These are phyloP conservation scores for Gadopsis marmoratus DNA, from an alignment of 2,797 vertebrate species.

Conservation along the genomic window DNA sequence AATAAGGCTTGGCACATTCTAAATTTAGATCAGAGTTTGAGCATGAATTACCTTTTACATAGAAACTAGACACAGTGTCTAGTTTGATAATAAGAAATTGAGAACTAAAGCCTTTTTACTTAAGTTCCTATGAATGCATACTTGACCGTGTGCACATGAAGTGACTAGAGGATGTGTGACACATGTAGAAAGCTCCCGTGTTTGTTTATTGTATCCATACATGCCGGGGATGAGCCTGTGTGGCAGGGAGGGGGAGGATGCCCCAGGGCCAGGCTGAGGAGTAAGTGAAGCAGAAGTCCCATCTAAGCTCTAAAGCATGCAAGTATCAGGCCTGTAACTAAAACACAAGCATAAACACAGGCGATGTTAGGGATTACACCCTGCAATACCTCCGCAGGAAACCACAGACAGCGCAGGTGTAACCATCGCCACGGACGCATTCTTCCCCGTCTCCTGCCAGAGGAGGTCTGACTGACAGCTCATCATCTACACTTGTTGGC, in stretches of 20 bases:
- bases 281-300: slow-evolving; percentile 69
- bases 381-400: slow-evolving; percentile 69
- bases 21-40: slow-evolving; percentile 57
- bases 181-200: slow-evolving; percentile 20
- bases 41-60: slow-evolving; percentile 23
- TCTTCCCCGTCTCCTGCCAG: slow-evolving; percentile 50
- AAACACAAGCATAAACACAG: slow-evolving; percentile 83
- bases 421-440: slow-evolving; percentile 61
- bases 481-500: slow-evolving; percentile 56
- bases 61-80: slow-evolving; percentile 21
- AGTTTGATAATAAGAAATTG: neutral
- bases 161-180: slow-evolving; percentile 18
- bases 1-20: slow-evolving; percentile 33
- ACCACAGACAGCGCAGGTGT: slow-evolving; percentile 73
- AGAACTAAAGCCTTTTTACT: neutral
- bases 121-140: neutral
- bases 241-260: slow-evolving; percentile 50
- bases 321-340: slow-evolving; percentile 84
- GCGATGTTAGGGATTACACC: slow-evolving; percentile 79
- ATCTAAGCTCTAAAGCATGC: slow-evolving; percentile 82
- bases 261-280: slow-evolving; percentile 60
- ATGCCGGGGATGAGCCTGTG: slow-evolving; percentile 48
- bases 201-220: slow-evolving; percentile 48
- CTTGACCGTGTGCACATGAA: neutral
- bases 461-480: slow-evolving; percentile 74